Conservation (phyloP, 1,140 invertebrate genomes). For the Whitmania pigra region DNA sequence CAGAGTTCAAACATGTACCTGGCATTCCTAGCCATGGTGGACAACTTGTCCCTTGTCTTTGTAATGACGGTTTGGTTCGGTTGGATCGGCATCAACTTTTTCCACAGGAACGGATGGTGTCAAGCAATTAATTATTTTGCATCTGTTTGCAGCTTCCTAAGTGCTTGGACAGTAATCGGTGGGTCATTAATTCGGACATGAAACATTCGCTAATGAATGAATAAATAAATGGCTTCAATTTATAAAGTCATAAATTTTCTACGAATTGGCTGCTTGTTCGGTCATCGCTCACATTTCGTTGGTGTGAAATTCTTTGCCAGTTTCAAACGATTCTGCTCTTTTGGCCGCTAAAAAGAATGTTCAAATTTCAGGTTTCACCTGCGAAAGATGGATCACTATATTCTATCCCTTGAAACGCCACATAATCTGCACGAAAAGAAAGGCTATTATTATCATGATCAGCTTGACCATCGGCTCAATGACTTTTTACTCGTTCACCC, state of each 20-base stretch:
- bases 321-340: too few relatives aligned
- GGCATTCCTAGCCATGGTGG: constrained; percentile 58
- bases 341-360: too few relatives aligned
- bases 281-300: too few relatives aligned
- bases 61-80: constrained; percentile 55
- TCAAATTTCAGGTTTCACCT: constrained; percentile 52
- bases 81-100: constrained; percentile 46
- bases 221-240: too few relatives aligned
- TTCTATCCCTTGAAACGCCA: constrained; percentile 59
- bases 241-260: too few relatives aligned
- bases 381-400: constrained; percentile 65
- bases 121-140: constrained; percentile 57
- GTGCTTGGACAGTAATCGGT: constrained; percentile 61
- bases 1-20: constrained; percentile 57
- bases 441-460: constrained; percentile 50
- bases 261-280: too few relatives aligned
- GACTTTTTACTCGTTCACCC: constrained; percentile 51
- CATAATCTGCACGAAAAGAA: constrained; percentile 58
- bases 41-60: constrained; percentile 56
- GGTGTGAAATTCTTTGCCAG: too few relatives aligned
- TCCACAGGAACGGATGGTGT: constrained; percentile 54
- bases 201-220: too few relatives aligned
- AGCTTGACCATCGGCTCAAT: constrained; percentile 46
- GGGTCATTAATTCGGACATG: too few relatives aligned
- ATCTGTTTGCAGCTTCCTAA: constrained; percentile 57